Evolutionary conservation across 2,797 vertebrate species (phyloP).

Genomic region (Harpagifer antarcticus): DNA sequence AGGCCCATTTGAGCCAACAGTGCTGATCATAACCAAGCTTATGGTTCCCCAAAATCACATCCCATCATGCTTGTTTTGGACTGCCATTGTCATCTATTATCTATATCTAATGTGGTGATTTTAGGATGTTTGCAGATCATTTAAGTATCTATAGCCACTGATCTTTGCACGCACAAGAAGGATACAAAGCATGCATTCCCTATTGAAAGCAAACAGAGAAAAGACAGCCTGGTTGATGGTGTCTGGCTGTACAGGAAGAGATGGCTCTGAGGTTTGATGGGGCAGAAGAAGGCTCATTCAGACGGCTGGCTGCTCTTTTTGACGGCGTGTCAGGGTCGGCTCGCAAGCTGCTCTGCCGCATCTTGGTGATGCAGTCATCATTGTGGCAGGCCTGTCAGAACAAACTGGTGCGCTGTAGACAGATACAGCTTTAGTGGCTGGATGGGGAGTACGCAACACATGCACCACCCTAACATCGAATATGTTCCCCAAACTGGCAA

Average conservation of each 20-base stretch:
- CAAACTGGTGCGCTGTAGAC: slow-evolving; percentile 87
- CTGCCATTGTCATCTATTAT: slow-evolving; percentile 15
- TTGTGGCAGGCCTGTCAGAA: slow-evolving; percentile 95
- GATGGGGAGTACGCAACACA: slow-evolving; percentile 91
- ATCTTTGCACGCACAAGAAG: slow-evolving; percentile 24
- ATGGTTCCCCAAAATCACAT: slow-evolving; percentile 52
- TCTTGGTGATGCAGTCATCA: slow-evolving; percentile 90
- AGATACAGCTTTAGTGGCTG: slow-evolving; percentile 86
- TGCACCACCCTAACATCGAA: slow-evolving; percentile 91
- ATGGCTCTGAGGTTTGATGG: slow-evolving; percentile 84
- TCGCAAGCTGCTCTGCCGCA: slow-evolving; percentile 90
- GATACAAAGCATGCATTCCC: slow-evolving; percentile 24
- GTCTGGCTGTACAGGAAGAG: slow-evolving; percentile 57
- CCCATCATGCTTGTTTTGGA: slow-evolving; percentile 56
- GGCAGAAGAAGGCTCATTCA: slow-evolving; percentile 86
- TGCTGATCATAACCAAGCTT: slow-evolving; percentile 46
- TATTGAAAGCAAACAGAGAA: slow-evolving; percentile 40
- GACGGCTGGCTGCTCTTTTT: slow-evolving; percentile 94
- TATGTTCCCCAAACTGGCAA: slow-evolving; percentile 95
- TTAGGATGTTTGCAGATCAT: slow-evolving; percentile 46
- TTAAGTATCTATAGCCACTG: slow-evolving; percentile 30
- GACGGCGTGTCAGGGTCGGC: slow-evolving; percentile 88
- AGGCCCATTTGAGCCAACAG: slow-evolving; percentile 28
- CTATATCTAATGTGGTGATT: slow-evolving; percentile 18
- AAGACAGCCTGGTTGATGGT: slow-evolving; percentile 44